These are phyloP conservation scores for Aspidapion aeneum DNA, from an alignment of 2,888 invertebrate species.

Conservation along the genomic window DNA sequence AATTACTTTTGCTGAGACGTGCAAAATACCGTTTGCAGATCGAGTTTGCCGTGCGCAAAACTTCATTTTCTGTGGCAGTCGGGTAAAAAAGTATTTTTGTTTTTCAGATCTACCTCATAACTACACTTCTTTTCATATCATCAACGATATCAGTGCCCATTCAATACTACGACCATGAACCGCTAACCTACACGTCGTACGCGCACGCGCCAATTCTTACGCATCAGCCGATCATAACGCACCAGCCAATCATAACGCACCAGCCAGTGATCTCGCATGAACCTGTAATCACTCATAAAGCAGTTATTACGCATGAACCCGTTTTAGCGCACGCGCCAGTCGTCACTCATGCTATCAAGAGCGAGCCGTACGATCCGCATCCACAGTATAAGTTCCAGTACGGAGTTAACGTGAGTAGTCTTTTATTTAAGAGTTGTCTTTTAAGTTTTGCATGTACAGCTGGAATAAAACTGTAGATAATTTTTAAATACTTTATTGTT, in stretches of 20 bases:
- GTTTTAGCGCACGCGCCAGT: constrained; percentile 27
- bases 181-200: not conserved
- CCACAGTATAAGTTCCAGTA: constrained; percentile 39
- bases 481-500: no score
- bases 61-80: no score
- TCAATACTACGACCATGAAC: not conserved
- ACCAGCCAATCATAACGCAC: not conserved
- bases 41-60: no score
- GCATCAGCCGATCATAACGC: not conserved
- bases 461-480: no score
- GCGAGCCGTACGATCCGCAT: constrained; percentile 35
- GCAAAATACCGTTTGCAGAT: no score
- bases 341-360: constrained; percentile 21
- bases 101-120: not conserved
- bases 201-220: not conserved
- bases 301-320: constrained; percentile 35
- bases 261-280: constrained; percentile 24
- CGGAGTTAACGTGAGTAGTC: constrained; percentile 33
- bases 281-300: constrained; percentile 7
- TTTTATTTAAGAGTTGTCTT: not conserved
- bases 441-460: no score
- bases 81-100: not conserved
- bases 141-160: not conserved
- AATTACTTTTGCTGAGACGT: no score
- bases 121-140: not conserved